A percentile compares a stretch with the other conserved stretches of the same genome.
Evolutionary conservation across 2,888 invertebrate genomes (phyloP).

Genomic region (Kryphioiulus occultus): DNA sequence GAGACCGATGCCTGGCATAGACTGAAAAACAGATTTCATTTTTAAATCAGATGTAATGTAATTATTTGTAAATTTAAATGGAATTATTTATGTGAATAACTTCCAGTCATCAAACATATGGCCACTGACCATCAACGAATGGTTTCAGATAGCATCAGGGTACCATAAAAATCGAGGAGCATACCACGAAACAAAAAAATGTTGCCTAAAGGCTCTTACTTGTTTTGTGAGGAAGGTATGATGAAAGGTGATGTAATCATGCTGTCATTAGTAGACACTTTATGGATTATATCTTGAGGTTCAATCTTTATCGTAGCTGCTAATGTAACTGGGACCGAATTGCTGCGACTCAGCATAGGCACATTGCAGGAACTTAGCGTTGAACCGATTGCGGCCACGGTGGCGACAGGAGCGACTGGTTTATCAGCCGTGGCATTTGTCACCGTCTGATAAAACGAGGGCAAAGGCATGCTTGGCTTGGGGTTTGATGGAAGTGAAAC

Average conservation of each 20-base stretch:
- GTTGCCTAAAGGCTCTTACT: neutral
- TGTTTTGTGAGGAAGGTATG: conserved; percentile 37
- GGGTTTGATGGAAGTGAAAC: neutral
- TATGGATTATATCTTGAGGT: neutral
- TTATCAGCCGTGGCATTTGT: neutral
- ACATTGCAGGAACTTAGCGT: conserved; percentile 4
- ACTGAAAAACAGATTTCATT: neutral
- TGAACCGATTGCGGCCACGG: neutral
- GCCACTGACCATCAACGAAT: too few relatives aligned
- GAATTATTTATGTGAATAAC: too few relatives aligned
- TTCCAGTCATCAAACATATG: too few relatives aligned
- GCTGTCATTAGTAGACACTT: neutral
- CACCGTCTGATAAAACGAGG: neutral
- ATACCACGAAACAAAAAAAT: too few relatives aligned
- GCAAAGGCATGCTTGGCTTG: neutral
- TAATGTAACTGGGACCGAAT: conserved; percentile 39
- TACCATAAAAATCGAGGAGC: too few relatives aligned
- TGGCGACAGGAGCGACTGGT: neutral
- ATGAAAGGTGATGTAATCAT: conserved; percentile 29
- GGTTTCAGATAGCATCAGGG: too few relatives aligned
- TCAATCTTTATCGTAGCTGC: conserved; percentile 28
- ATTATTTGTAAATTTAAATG: too few relatives aligned
- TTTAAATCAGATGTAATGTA: neutral
- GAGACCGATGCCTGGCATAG: neutral
- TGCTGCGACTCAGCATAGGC: conserved; percentile 39